Base-by-base conservation (phyloP, 2,797 vertebrate genomes). In the Chelmon rostratus region DNA sequence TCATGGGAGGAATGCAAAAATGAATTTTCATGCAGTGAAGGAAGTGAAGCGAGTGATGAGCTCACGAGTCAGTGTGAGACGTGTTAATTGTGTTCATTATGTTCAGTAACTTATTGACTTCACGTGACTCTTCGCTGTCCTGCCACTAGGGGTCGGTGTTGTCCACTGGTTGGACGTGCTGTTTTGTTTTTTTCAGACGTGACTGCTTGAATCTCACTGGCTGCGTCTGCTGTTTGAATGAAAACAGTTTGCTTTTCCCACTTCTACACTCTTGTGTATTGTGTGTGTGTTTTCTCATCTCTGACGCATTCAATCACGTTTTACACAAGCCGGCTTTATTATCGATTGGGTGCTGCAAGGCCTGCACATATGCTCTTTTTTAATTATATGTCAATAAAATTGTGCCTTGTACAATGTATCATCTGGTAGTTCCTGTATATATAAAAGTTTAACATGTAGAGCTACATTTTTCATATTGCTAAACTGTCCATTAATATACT, bases 201-300 rank as follows among this genome's bases (percentile, higher is more conserved):
- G 64, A 35, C 47, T 9, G 53, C 65, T 81, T 65, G 47, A 76
- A 69, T 84, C 5, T 93, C 72, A 92, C 81, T 92, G 92, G 88
- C 77, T 86, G 78, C 33, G 19, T 79, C 79, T 77, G 9, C 64
- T 42, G 69, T 94, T 94, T 92, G 84, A 93, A 93, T 90, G 71
- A 91, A 93, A 93, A 93, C 91, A 82, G 59, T 75, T 59, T 59
- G 31, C 73, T 67, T 76, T 37, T 65, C 37, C 53, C 33, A 33
- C 38, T 57, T 37, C 6, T 74, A 35, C 49, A 1, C 40, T 78
- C 31, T 59, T 5, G 19, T 50, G 6, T 59, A 11, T 56, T 10
- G 3, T 47, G 1, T 62, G n/a, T 56, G 5, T 47, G 49, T 57
- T 35, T 68, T 78, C 33, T 47, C 50, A 21, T 78, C 4, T 69